Evolutionary conservation across 2,888 invertebrate species (phyloP).

Genomic region (Drosophila flavopinicola): DNA sequence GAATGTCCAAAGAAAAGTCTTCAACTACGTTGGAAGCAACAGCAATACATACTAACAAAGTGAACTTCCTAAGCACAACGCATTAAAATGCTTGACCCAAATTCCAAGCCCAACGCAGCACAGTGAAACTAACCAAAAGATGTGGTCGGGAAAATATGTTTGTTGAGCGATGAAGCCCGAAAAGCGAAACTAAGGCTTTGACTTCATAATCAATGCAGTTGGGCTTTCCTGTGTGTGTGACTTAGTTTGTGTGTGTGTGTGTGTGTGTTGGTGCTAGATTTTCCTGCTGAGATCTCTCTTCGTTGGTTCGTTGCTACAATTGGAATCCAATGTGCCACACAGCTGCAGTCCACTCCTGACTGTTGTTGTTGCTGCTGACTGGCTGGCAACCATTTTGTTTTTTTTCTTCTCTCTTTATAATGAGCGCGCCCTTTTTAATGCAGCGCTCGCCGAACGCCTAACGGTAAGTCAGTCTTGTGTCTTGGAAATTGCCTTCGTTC

Average conservation of each 20-base stretch:
- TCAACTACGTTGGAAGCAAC: neutral
- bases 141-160: constrained; percentile 19
- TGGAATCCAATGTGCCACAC: constrained; percentile 23
- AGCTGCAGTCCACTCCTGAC: constrained; percentile 40
- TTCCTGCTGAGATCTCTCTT: constrained; percentile 42
- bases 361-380: constrained; percentile 24
- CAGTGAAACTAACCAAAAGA: constrained; percentile 30
- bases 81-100: constrained; percentile 63
- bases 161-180: constrained; percentile 26
- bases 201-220: constrained; percentile 29
- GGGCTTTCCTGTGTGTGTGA: neutral
- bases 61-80: constrained; percentile 46
- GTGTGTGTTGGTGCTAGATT: constrained; percentile 25
- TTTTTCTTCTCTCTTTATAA: constrained; percentile 27
- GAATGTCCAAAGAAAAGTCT: constrained; percentile 19
- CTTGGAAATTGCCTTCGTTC: constrained; percentile 34
- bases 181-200: constrained; percentile 49
- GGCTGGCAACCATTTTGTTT: constrained; percentile 45
- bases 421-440: constrained; percentile 69
- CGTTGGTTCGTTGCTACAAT: constrained; percentile 22
- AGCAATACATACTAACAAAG: constrained; percentile 26
- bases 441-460: constrained; percentile 53
- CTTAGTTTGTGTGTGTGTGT: constrained; percentile 11
- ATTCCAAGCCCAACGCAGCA: constrained; percentile 39
- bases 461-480: constrained; percentile 55